Base-by-base conservation (phyloP, 2,888 invertebrate genomes). In the Megamerina dolium region DNA sequence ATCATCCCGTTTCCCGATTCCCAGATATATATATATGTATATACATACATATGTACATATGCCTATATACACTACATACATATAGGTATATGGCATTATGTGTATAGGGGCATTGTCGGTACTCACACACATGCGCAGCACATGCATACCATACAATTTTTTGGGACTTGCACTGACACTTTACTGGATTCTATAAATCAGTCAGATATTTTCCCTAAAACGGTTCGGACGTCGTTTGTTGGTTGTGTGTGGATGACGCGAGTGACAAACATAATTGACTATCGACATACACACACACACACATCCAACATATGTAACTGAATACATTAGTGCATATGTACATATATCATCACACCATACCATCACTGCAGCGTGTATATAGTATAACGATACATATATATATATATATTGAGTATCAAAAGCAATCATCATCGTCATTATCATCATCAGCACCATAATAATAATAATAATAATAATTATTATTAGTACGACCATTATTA, bases 161-260 rank as follows among this genome's bases (percentile, higher is more conserved):
- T 48, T 49, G 45, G 50, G 47, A 56, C 53, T 55, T 58, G 56
- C 56, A 53, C 47, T 51, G 46, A 43, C 48, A 44, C 50, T 45
- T 34, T 41, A 32, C 40, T 41, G 46, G 46, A 42, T 54, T 55
- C 46, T 51, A 43, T 53, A 55, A 54, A 59, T 55, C 61, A 63
- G 59, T 61, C 60, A 58, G 61, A 60, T 61, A 64, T 65, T 69
- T 69, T 68, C 65, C 65, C 67, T 69, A 56, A 60, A 60, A 61
- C 63, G 60, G 64, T 63, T 61, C 66, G 66, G 66, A 65, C 66
- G 66, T 57, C 62, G 56, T 53, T 8, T 23, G 23, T n/a, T n/a
- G n/a, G n/a, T n/a, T n/a, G n/a, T n/a, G n/a, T n/a, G n/a, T n/a
- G n/a, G n/a, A n/a, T n/a, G n/a, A n/a, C n/a, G n/a, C n/a, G n/a